Conservation (phyloP, 2,888 invertebrate species). For the Cataglyphis albicans region DNA sequence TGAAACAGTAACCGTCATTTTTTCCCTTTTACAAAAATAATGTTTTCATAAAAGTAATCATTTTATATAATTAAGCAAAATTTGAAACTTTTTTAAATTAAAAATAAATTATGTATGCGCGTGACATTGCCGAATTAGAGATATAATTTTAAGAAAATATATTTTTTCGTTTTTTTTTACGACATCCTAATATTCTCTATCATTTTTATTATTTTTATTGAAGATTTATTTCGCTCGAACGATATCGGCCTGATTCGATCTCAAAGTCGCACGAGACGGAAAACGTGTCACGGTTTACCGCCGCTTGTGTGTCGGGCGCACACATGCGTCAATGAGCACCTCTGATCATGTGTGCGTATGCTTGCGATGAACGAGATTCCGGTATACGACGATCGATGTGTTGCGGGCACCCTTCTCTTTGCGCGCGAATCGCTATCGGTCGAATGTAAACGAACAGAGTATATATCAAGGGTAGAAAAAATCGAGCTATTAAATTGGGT, state of each 20-base stretch:
- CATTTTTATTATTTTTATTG: neutral
- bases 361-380: conserved; percentile 28
- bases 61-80: neutral
- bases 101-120: neutral
- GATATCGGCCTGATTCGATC: conserved; percentile 17
- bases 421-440: conserved; percentile 37
- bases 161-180: neutral
- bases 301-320: neutral
- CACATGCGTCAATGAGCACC: conserved; percentile 20
- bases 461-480: conserved; percentile 68
- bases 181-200: neutral
- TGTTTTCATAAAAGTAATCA: neutral
- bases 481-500: conserved; percentile 67
- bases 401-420: neutral
- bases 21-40: neutral
- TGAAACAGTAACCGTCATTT: neutral
- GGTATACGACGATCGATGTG: conserved; percentile 29
- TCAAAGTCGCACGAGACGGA: neutral
- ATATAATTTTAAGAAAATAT: neutral
- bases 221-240: neutral
- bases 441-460: conserved; percentile 64
- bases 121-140: neutral
- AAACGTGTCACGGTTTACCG: neutral
- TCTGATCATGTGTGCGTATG: conserved; percentile 27
- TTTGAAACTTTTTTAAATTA: neutral